Evolutionary conservation across 2,888 invertebrate genomes (phyloP).

Genomic region (Microplitis deprimator): DNA sequence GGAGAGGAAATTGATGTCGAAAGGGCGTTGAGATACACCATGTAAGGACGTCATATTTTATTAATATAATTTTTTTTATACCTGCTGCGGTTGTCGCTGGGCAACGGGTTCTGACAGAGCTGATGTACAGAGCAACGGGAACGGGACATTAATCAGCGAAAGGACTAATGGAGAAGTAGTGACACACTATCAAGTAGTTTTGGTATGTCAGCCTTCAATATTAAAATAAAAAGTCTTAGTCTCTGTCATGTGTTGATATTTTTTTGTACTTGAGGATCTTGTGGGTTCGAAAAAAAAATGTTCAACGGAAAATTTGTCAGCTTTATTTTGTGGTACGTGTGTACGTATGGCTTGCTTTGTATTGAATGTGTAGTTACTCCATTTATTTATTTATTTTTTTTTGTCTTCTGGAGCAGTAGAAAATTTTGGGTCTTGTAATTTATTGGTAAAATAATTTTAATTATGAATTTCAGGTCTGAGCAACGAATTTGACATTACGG

Average conservation of each 20-base stretch:
- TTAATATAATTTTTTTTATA: not conserved
- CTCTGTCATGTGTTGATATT: not conserved
- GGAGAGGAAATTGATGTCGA: not conserved
- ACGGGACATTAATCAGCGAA: not conserved
- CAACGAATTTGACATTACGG: not conserved
- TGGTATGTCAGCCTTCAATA: not conserved
- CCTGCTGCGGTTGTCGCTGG: not conserved
- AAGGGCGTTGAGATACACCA: not conserved
- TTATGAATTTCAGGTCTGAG: not conserved
- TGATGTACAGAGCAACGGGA: not conserved
- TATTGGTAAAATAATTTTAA: not conserved
- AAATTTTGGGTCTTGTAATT: not conserved
- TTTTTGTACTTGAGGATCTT: not conserved
- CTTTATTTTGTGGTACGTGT: not conserved
- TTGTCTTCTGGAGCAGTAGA: not conserved
- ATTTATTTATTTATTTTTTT: not conserved
- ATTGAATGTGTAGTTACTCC: not conserved
- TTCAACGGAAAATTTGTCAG: not conserved
- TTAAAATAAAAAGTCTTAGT: not conserved
- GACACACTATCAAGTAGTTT: not conserved
- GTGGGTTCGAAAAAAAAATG: not conserved
- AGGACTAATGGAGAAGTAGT: not conserved
- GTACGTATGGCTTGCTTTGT: not conserved
- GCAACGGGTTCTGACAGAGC: not conserved
- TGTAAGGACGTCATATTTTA: not conserved